These are phyloP conservation scores for Acronicta psi DNA, from an alignment of 2,888 invertebrate species.

Conservation along the genomic window DNA sequence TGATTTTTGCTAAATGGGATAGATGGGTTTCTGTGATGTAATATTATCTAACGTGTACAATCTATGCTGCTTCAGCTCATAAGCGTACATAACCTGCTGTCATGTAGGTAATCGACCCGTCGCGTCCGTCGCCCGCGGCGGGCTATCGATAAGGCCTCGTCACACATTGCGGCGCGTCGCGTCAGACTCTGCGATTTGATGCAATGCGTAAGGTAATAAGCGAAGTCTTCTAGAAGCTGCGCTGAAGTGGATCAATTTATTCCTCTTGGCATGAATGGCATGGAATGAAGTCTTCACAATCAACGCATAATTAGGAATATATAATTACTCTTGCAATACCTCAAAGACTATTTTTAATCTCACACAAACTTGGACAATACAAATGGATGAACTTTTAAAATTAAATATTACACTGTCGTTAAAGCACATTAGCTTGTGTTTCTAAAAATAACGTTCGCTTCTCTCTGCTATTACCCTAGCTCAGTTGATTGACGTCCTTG, in stretches of 20 bases:
- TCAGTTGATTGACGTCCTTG: slow-evolving; percentile 53
- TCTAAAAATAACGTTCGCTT: slow-evolving; percentile 42
- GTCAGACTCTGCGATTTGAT: neutral
- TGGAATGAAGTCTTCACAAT: no score
- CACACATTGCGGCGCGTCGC: neutral
- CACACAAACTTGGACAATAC: neutral
- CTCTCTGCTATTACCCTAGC: slow-evolving; percentile 30
- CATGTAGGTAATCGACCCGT: slow-evolving; percentile 14
- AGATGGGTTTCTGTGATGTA: neutral
- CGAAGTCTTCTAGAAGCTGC: no score
- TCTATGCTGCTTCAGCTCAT: neutral
- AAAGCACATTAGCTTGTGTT: slow-evolving; percentile 21
- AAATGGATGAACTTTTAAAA: slow-evolving; percentile 26
- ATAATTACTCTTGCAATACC: no score
- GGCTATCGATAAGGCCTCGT: slow-evolving; percentile 13
- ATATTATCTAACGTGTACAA: slow-evolving; percentile 2
- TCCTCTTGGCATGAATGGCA: no score
- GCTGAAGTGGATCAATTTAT: no score
- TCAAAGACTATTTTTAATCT: no score
- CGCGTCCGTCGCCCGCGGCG: slow-evolving; percentile 17
- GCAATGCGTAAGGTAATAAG: no score
- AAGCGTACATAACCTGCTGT: slow-evolving; percentile 6
- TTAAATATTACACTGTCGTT: slow-evolving; percentile 38
- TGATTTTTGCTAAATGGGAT: slow-evolving; percentile 1
- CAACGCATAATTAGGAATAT: no score